phyloP scores from a whole-genome alignment of 2,888 invertebrate species.

The Callimorpha dominula region DNA sequence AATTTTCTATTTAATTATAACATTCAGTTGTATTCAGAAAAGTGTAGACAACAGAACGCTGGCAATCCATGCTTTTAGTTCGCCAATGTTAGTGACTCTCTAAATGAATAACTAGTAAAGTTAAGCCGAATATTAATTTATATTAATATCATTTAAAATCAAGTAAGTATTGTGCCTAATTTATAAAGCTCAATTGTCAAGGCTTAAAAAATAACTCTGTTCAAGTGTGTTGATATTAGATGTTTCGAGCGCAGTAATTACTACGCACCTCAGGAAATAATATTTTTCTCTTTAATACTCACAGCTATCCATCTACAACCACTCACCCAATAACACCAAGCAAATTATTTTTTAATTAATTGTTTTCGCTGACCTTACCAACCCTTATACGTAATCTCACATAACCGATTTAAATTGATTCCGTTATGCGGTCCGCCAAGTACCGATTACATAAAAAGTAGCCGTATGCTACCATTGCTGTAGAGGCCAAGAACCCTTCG shows the following conservation, averaged over 20 bases:
- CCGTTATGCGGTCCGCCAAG: slow-evolving; percentile 63
- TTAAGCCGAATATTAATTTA: background rate
- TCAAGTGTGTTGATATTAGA: background rate
- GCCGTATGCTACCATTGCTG: slow-evolving; percentile 49
- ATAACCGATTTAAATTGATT: slow-evolving; percentile 68
- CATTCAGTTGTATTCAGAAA: background rate
- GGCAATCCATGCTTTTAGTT: background rate
- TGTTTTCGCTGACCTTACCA: slow-evolving; percentile 55
- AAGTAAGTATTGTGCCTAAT: background rate
- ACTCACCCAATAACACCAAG: slow-evolving; percentile 7
- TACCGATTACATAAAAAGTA: slow-evolving; percentile 70
- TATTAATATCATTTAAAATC: background rate
- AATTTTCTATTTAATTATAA: background rate
- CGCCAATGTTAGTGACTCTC: background rate
- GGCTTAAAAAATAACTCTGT: background rate
- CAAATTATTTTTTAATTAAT: slow-evolving; percentile 31
- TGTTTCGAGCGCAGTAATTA: background rate
- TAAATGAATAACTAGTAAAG: too few species aligned
- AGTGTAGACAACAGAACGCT: background rate
- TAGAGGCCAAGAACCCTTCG: slow-evolving; percentile 56
- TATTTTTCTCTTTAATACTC: background rate
- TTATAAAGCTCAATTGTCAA: background rate
- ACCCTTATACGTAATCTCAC: slow-evolving; percentile 62
- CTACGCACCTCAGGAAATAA: background rate
- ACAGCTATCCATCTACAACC: background rate